phyloP scores from a whole-genome alignment of 2,888 invertebrate genomes.

The Drosophila demipolita region DNA sequence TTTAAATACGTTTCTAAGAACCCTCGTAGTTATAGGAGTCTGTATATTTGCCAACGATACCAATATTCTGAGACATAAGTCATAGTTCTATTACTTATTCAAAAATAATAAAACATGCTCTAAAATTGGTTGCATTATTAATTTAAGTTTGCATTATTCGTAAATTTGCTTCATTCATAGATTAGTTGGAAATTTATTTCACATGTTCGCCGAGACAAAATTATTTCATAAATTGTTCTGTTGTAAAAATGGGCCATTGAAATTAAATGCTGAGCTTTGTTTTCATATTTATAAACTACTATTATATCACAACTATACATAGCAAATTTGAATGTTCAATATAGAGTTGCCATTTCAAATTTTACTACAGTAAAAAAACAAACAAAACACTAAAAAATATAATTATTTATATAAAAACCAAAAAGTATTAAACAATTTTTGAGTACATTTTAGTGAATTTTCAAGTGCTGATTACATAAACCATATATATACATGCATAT shows the following conservation, averaged over 20 bases:
- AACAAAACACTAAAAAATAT: constrained; percentile 29
- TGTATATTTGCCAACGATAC: constrained; percentile 24
- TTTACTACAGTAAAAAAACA: constrained; percentile 42
- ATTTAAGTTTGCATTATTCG: constrained; percentile 55
- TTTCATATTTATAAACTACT: constrained; percentile 35
- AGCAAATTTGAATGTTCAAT: constrained; percentile 79
- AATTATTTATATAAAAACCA: constrained; percentile 20
- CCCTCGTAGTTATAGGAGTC: constrained; percentile 32
- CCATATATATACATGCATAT: constrained; percentile 53
- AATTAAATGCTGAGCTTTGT: constrained; percentile 48
- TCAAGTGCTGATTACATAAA: constrained; percentile 77
- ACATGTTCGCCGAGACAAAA: constrained; percentile 36
- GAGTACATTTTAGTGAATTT: constrained; percentile 76
- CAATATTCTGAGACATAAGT: constrained; percentile 5
- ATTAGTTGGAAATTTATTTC: constrained; percentile 44
- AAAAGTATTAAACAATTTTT: constrained; percentile 34
- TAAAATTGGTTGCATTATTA: constrained; percentile 47
- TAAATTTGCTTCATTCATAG: constrained; percentile 54
- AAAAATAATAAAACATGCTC: constrained; percentile 10
- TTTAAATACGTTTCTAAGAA: not conserved
- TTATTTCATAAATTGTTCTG: constrained; percentile 40
- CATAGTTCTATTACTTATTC: not conserved
- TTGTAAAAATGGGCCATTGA: constrained; percentile 25
- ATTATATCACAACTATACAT: constrained; percentile 53
- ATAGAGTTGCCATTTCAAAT: constrained; percentile 70